Evolutionary conservation across 2,888 invertebrate genomes (phyloP), one percentile per base, ranked within the genome.

Genomic region (Sericinus montela): DNA sequence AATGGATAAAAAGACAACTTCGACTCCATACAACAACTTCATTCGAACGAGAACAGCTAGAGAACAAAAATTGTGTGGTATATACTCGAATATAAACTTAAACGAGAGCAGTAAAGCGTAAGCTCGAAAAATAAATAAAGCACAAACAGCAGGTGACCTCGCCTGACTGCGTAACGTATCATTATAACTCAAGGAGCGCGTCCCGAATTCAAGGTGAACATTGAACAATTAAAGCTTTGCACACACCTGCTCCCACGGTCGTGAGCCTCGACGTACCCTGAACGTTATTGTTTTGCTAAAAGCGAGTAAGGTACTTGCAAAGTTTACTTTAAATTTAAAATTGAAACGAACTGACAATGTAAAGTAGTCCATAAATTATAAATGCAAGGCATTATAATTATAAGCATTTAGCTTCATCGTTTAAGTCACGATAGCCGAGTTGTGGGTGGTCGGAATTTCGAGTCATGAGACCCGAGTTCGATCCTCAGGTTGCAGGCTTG

Each of bases 191-290:
- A 23, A 49, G 40, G 41, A 35, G 28, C 15, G 41, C 37, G 47
- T 37, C 42, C 44, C 35, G 25, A 41, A 38, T 50, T 47, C 48
- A 53, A 48, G 49, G 54, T 39, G 52, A 49, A 51, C 52, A 52
- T 54, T 56, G 40, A 53, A 53, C 53, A 55, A 58, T 59, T 57
- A 60, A 54, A 51, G 48, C 50, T 44, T 45, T 45, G 49, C 48
- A 49, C 57, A 58, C 72, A 71, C 69, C 72, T 71, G 72, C 55
- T 51, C 45, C 52, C 40, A 14, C 32, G 39, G 38, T 38, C 36
- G 39, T 42, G 46, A 46, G 34, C 7, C 16, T 6, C 42, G 11
- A 5, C 40, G 9, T 14, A 10, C 19, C 19, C 4, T 11, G 11
- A 5, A 41, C 29, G 34, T 32, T 34, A 23, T 32, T 32, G 11